Evolutionary conservation across 2,113 vertebrate species (phyloP).

Genomic region (Haemorhous mexicanus): DNA sequence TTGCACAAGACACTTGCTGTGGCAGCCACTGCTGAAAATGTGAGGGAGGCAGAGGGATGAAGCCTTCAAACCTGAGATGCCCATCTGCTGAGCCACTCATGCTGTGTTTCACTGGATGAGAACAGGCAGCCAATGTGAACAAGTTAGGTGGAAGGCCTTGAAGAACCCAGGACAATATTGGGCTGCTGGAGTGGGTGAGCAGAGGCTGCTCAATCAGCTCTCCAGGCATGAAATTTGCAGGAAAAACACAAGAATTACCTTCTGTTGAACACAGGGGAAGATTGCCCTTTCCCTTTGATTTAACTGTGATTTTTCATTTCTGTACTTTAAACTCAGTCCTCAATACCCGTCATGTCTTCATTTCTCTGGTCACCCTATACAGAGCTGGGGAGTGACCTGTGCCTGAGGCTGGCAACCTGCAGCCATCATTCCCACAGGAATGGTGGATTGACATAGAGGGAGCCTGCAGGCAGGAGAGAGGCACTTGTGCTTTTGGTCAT

Average conservation of each 20-base stretch:
- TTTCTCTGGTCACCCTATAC: not conserved
- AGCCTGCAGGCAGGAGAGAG: not conserved
- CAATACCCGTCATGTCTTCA: not conserved
- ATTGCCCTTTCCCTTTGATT: not conserved
- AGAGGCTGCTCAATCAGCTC: not conserved
- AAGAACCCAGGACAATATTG: not conserved
- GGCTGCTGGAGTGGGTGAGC: accelerated
- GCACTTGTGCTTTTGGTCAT: not conserved
- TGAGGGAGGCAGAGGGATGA: not conserved
- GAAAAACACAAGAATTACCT: not conserved
- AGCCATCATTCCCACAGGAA: accelerated
- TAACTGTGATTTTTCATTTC: not conserved
- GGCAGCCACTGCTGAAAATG: accelerated
- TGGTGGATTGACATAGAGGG: not conserved
- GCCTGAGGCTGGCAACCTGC: not conserved
- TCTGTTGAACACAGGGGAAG: not conserved
- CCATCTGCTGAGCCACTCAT: not conserved
- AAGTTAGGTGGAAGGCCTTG: not conserved
- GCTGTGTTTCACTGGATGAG: accelerated
- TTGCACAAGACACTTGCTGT: accelerated
- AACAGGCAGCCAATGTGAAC: accelerated
- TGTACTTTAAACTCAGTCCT: not conserved
- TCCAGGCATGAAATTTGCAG: not conserved
- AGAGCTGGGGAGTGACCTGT: accelerated
- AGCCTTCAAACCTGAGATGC: accelerated